phyloP scores from a whole-genome alignment of 1,140 invertebrate genomes.

The Pinna nobilis region DNA sequence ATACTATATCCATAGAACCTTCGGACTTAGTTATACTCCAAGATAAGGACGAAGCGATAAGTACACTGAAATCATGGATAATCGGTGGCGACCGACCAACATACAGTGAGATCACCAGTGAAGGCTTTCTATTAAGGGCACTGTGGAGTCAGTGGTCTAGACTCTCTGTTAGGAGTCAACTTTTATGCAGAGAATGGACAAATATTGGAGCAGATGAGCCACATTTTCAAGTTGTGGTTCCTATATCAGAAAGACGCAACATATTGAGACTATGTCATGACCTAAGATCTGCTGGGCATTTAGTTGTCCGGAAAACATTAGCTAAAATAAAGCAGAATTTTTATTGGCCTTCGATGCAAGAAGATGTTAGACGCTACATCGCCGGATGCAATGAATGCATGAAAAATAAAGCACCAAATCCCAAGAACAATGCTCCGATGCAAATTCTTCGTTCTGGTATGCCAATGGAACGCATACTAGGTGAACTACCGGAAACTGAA shows the following conservation, averaged over 20 bases:
- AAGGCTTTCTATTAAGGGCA: neutral
- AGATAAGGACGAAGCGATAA: neutral
- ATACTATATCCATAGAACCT: neutral
- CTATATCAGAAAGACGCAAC: conserved; percentile 8
- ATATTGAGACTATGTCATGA: conserved; percentile 27
- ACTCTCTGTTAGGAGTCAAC: neutral
- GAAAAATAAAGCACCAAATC: neutral
- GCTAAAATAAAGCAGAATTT: neutral
- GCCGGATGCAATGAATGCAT: neutral
- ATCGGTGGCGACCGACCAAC: neutral
- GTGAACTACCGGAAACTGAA: conserved; percentile 3
- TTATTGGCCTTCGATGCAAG: conserved; percentile 22
- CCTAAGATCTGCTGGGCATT: conserved; percentile 21
- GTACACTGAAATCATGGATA: neutral
- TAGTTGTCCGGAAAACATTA: conserved; percentile 10
- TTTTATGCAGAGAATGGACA: neutral
- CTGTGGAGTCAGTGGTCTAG: neutral
- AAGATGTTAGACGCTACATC: neutral
- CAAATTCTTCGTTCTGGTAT: neutral
- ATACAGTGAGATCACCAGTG: neutral
- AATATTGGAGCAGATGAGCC: neutral
- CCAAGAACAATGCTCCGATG: neutral
- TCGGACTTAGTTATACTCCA: too few relatives aligned
- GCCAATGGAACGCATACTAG: conserved; percentile 11
- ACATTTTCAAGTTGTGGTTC: conserved; percentile 1